A percentile compares a stretch with the other conserved stretches of the same genome.
Evolutionary conservation across 1,140 invertebrate genomes (phyloP).

Genomic region (Acromyrmex heyeri): DNA sequence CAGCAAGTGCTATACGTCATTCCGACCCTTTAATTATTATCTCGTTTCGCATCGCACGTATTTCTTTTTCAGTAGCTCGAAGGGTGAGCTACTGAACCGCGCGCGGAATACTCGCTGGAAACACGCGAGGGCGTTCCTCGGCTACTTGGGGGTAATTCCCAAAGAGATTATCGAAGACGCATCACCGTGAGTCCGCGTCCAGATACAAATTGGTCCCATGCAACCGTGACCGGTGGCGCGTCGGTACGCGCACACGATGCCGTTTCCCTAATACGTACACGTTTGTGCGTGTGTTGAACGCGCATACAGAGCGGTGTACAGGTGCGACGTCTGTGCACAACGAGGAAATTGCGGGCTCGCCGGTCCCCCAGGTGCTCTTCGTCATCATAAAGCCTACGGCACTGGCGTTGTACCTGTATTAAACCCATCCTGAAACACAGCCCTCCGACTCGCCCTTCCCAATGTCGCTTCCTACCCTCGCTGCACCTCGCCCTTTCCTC

Average conservation of each 20-base stretch:
- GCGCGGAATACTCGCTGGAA: conserved; percentile 39
- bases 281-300: conserved; percentile 61
- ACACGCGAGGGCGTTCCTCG: conserved; percentile 49
- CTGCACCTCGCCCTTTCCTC: conserved; percentile 33
- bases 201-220: conserved; percentile 80
- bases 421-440: conserved; percentile 81
- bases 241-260: conserved; percentile 40
- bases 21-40: conserved; percentile 40
- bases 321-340: conserved; percentile 71
- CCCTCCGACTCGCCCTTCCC: conserved; percentile 67
- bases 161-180: conserved; percentile 78
- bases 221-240: conserved; percentile 71
- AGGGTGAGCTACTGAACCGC: not conserved
- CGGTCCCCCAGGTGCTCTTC: conserved; percentile 86
- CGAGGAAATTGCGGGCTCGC: conserved; percentile 83
- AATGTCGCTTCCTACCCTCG: conserved; percentile 18
- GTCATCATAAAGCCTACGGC: conserved; percentile 86
- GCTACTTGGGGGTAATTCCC: conserved; percentile 69
- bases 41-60: conserved; percentile 14
- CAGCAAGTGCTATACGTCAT: not conserved
- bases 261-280: conserved; percentile 37
- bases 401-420: conserved; percentile 83
- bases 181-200: conserved; percentile 74
- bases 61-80: conserved; percentile 21
- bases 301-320: conserved; percentile 63